These are phyloP conservation scores for Bursaphelenchus mucronatus DNA, from an alignment of 1,140 invertebrate species.

Conservation along the genomic window DNA sequence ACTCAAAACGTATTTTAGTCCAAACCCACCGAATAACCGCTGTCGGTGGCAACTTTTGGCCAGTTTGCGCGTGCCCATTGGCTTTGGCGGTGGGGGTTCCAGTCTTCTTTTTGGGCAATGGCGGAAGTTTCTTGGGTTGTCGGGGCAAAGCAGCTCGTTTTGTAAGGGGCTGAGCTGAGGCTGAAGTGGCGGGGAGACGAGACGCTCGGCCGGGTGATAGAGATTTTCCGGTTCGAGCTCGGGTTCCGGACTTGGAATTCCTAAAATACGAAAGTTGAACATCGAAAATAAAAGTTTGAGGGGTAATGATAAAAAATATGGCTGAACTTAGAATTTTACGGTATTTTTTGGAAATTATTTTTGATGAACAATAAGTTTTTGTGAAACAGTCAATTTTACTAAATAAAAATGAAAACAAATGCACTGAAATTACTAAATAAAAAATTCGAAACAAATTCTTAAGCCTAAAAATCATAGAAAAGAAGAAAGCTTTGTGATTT, in stretches of 20 bases:
- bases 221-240: conserved; percentile 34
- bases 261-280: conserved; percentile 25
- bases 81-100: conserved; percentile 3
- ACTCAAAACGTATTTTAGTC: background rate
- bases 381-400: no score
- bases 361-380: no score
- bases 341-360: no score
- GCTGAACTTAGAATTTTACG: background rate
- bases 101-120: conserved; percentile 25
- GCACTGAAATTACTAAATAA: background rate
- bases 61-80: conserved; percentile 6
- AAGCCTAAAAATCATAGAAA: background rate
- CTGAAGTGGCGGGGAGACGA: conserved; percentile 1
- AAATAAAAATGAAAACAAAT: no score
- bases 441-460: background rate
- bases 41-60: conserved; percentile 35
- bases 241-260: conserved; percentile 34
- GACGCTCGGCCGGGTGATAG: conserved; percentile 27
- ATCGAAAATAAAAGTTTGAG: background rate
- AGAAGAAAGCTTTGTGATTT: background rate
- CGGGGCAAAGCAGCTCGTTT: background rate
- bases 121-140: conserved; percentile 22
- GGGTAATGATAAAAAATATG: conserved; percentile 2
- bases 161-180: conserved; percentile 5
- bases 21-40: conserved; percentile 21